Evolutionary conservation across 2,888 invertebrate species (phyloP), one percentile per base, ranked within the genome.

Genomic region (Heliconius sara): DNA sequence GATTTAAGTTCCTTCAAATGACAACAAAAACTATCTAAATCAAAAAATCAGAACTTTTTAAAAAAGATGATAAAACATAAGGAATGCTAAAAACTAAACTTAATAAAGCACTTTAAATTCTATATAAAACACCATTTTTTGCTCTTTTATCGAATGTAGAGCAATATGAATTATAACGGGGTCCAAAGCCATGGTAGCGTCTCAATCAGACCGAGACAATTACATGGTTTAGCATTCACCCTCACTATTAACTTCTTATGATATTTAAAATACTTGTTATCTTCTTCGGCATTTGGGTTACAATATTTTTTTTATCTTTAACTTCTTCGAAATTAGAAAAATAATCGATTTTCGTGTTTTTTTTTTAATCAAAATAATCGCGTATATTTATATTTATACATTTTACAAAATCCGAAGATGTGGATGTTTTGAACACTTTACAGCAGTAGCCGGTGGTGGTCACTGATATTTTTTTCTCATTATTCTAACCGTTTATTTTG

Each of bases 141-240:
- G 2, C 22, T 68, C 22, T 25, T 7, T 70, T 16, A 13, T 25
- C 6, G 43, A 70, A 70, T 70, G 68, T 43, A 70, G 68, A 25
- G n/a, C 43, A 13, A 25, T 70, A 43, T 70, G n/a, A 43, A 70
- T 43, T 70, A 43, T 70, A 70, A 70, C 68, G 68, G 68, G 47
- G 43, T 70, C 43, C n/a, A 12, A 39, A 16, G 16, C 43, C 68
- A 43, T 68, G 39, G 68, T n/a, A 25, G 68, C 68, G 7, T 70
- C n/a, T 70, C 43, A 43, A 70, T 43, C 68, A 70, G 68, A 70
- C 43, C 43, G 68, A 39, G 68, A 70, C 68, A 7, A 70, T 70
- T 43, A n/a, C n/a, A 43, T 68, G 68, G 68, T 7, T 25, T 16
- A 43, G 43, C 6, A 70, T 70, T 70, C 43, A 70, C 43, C 68